Percentiles rank a stretch among this genome's conserved stretches.
Conservation (phyloP, 2,797 vertebrate species). For the Platyrinchus mystaceus region DNA sequence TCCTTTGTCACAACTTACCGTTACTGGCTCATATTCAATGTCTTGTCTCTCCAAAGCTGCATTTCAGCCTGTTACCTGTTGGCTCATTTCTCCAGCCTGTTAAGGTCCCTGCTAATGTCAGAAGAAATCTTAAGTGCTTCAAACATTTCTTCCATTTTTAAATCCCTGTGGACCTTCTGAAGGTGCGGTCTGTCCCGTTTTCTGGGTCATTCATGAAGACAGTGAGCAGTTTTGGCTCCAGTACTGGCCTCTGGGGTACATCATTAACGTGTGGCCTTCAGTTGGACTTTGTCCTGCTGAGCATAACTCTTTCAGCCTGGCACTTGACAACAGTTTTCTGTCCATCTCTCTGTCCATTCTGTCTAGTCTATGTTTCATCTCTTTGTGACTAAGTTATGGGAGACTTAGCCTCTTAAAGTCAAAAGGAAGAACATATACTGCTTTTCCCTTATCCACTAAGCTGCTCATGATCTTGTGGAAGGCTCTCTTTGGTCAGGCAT, state of each 20-base stretch:
- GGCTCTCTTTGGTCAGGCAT: neutral
- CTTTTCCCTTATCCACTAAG: neutral
- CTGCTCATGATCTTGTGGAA: neutral
- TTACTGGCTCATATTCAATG: neutral
- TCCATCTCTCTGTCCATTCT: neutral
- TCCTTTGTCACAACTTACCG: neutral
- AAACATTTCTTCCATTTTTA: neutral
- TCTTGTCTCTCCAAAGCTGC: neutral
- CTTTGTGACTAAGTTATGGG: neutral
- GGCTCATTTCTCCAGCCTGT: neutral
- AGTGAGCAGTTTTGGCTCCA: neutral
- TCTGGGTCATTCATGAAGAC: neutral
- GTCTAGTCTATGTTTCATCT: neutral
- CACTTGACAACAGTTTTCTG: neutral
- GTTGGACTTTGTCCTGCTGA: neutral
- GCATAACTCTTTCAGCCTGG: neutral
- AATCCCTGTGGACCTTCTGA: neutral
- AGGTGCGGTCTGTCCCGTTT: neutral
- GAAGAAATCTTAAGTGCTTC: neutral
- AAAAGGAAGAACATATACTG: neutral
- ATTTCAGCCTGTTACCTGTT: neutral
- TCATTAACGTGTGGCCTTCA: neutral
- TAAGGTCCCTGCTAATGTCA: neutral
- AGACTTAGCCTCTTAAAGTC: neutral
- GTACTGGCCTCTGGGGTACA: fast-evolving